Evolutionary conservation across 2,113 vertebrate genomes (phyloP), one percentile per base, ranked within the genome.

Genomic region (Chloroceryle aenea): DNA sequence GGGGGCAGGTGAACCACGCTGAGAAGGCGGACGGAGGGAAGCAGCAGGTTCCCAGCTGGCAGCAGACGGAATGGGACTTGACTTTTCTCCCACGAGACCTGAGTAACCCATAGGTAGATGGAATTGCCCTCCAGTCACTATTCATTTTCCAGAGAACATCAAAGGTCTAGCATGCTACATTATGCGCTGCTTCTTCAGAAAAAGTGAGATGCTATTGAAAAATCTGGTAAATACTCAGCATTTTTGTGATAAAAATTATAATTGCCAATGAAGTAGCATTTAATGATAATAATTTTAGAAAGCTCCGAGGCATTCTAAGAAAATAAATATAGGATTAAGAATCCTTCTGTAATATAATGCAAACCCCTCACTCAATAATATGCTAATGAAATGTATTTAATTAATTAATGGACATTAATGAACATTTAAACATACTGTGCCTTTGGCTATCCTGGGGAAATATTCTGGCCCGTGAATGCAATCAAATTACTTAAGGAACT

Each of bases 121-220:
- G 90, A 91, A 92, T 84, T 94, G 95, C 95, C 96, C 95, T 97
- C 90, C 85, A 96, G 95, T 91, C 90, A 96, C 90, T 88, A 17
- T 55, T 86, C 79, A 86, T 93, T 87, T 95, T 93, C 63, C 85
- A 94, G 72, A 85, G 63, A 81, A 96, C 95, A 93, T 97, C 95
- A 96, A 95, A 97, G 94, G 79, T 81, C 64, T 83, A 86, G 43
- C 61, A n/a, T 25, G 73, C 61, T 78, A 34, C 64, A 59, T 95
- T 95, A 95, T 95, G 83, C 80, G 26, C 76, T 30, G 52, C 80
- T 90, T 71, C 89, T 89, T 92, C 19, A 69, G 66, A 93, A 48
- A 79, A 69, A 88, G 45, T n/a, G 66, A 86, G 79, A 58, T 79
- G 55, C 63, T 86, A 5, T 58, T 96, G 93, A 94, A 94, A 82